Evolutionary conservation across 2,888 invertebrate genomes (phyloP), one percentile per base, ranked within the genome.

Genomic region (Seladonia tumulorum): DNA sequence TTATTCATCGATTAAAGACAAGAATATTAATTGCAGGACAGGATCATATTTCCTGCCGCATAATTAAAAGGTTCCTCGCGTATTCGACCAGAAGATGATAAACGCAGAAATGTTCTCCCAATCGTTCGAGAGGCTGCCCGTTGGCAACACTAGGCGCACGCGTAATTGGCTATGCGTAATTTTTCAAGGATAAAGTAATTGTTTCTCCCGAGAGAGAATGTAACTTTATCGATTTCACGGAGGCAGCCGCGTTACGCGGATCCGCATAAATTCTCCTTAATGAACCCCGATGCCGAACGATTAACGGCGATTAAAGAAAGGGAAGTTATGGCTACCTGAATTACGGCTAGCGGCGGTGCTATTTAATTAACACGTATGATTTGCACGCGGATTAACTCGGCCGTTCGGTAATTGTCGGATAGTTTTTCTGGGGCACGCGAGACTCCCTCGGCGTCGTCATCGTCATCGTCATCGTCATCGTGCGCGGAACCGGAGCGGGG

Each of bases 291-390:
- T 25, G 29, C 25, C 49, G 42, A 16, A 1, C 75, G 49, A 71
- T 81, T 81, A 82, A 81, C 70, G 71, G 45, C 42, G 49, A 75
- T 82, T 35, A 53, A 81, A 47, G 39, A 75, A 60, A 5, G 60
- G 16, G 49, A 76, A 71, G 60, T 81, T 82, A 75, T 45, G 25
- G 70, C 74, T 81, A 60, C 71, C 71, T 35, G 75, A 81, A 81
- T 71, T 75, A 75, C 47, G 70, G 25, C 22, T 3, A 35, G 39
- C 60, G 5, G n/a, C 82, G 25, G 4, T 16, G 35, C 57, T 42
- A 53, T 60, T 83, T 82, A 70, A 83, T 83, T 82, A 83, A 70
- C 75, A 4, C 25, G 68, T 47, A 47, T 39, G 74, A 79, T 74
- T 74, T 74, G 76, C 68, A 16, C 53, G n/a, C 42, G 25, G 25